Conservation (phyloP, 2,888 invertebrate species). For the Leptothorax acervorum region DNA sequence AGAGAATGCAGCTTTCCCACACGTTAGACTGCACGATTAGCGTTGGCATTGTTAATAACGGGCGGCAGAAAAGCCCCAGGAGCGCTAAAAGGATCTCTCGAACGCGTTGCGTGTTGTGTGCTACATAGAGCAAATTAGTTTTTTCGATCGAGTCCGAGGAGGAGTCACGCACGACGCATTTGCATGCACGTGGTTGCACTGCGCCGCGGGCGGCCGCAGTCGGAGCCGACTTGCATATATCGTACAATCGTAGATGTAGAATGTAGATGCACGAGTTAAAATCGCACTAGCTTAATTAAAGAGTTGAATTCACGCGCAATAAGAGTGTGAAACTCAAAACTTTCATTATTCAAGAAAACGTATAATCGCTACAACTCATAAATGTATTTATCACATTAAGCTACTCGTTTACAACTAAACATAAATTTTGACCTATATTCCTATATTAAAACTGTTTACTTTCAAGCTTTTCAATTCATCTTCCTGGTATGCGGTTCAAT, state of each 20-base stretch:
- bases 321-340: conserved; percentile 10
- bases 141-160: conserved; percentile 5
- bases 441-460: neutral
- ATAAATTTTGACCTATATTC: neutral
- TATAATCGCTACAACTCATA: neutral
- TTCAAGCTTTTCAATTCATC: neutral
- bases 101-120: conserved; percentile 21
- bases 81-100: conserved; percentile 31
- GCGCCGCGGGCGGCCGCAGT: too few relatives aligned
- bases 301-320: neutral
- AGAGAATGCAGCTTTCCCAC: conserved; percentile 42
- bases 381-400: neutral
- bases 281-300: conserved; percentile 8
- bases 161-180: conserved; percentile 38
- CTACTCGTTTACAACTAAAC: neutral
- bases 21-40: conserved; percentile 39
- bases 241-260: too few relatives aligned
- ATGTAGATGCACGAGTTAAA: neutral
- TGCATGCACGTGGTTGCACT: conserved; percentile 12
- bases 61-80: neutral
- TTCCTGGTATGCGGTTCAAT: neutral
- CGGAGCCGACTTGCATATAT: neutral
- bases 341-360: neutral
- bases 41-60: conserved; percentile 29
- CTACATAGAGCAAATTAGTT: conserved; percentile 30